Base-by-base conservation (phyloP, 2,888 invertebrate genomes). In the Eurytoma californica region DNA sequence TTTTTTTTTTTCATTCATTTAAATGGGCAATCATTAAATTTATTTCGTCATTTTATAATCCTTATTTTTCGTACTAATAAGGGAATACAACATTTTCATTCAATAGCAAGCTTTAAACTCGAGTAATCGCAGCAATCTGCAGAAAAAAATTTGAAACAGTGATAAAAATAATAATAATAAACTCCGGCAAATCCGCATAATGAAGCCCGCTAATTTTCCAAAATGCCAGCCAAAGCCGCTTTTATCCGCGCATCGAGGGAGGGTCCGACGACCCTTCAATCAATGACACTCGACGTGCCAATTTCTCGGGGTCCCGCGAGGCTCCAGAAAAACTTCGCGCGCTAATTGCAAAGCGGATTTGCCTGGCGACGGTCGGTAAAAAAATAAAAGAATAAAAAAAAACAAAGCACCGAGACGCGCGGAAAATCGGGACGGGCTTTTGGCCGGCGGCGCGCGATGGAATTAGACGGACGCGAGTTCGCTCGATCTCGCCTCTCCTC, bases 281-380 rank as follows among this genome's bases (percentile, higher is more conserved):
- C 72, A 63, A 65, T 65, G 63, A 63, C 72, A 55, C 63, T 55
- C 55, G 63, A 72, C 39, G 63, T 55, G 55, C 39, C 72, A 72
- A 72, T 72, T 65, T 18, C 3, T 28, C 1, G 63, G n/a, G 51
- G 16, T 28, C 72, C 30, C 72, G 9, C 39, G 72, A 61, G 61
- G 28, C 13, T 4, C n/a, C 51, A 51, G 30, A 12, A 18, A 51
- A n/a, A 61, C 4, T 13, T 2, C 12, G 55, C 13, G 3, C 30
- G 63, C 53, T 72, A 72, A 72, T 72, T 63, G 63, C 72, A 72
- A 53, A 72, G 63, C 61, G 53, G 63, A 63, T 72, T 63, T 14
- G 3, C 61, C 30, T 24, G 0, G 30, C n/a, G 13, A 47, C 14
- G 30, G 16, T 16, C 28, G 7, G 5, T 28, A 9, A n/a, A 0